Evolutionary conservation across 2,797 vertebrate species (phyloP).

Genomic region (Channa striata): DNA sequence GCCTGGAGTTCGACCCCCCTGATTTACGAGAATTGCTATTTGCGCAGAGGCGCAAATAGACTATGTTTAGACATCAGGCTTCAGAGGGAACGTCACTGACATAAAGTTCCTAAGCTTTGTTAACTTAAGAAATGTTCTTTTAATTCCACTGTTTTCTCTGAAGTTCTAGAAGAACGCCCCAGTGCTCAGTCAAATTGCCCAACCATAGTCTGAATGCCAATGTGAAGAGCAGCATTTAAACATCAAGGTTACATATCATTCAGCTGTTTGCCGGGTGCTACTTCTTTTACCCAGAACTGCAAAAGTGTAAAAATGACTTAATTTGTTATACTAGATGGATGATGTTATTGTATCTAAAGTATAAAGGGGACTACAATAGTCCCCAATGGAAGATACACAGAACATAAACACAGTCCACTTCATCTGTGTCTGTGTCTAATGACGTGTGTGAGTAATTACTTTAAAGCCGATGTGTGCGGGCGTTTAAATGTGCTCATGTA

Average conservation of each 20-base stretch:
- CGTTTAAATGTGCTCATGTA: slow-evolving; percentile 77
- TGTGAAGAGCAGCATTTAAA: neutral
- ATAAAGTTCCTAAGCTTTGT: neutral
- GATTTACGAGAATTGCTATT: too few relatives aligned
- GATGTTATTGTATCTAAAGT: slow-evolving; percentile 46
- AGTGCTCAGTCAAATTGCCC: too few relatives aligned
- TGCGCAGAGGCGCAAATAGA: too few relatives aligned
- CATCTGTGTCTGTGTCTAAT: slow-evolving; percentile 79
- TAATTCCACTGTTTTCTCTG: neutral
- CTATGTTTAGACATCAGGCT: neutral
- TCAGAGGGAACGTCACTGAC: too few relatives aligned
- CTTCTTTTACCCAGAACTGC: slow-evolving; percentile 14
- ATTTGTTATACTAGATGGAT: slow-evolving; percentile 43
- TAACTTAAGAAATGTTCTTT: neutral
- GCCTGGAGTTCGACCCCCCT: too few relatives aligned
- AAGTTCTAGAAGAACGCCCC: too few relatives aligned
- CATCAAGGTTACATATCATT: neutral
- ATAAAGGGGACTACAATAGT: slow-evolving; percentile 41
- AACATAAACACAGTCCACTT: slow-evolving; percentile 79
- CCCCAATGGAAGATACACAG: slow-evolving; percentile 61
- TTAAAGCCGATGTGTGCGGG: slow-evolving; percentile 65
- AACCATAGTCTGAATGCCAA: neutral
- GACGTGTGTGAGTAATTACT: slow-evolving; percentile 83
- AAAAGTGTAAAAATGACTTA: slow-evolving; percentile 18
- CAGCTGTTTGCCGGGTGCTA: slow-evolving; percentile 1